These are phyloP conservation scores for Dolichoris vasculosae DNA, from an alignment of 1,140 invertebrate species.

Conservation along the genomic window DNA sequence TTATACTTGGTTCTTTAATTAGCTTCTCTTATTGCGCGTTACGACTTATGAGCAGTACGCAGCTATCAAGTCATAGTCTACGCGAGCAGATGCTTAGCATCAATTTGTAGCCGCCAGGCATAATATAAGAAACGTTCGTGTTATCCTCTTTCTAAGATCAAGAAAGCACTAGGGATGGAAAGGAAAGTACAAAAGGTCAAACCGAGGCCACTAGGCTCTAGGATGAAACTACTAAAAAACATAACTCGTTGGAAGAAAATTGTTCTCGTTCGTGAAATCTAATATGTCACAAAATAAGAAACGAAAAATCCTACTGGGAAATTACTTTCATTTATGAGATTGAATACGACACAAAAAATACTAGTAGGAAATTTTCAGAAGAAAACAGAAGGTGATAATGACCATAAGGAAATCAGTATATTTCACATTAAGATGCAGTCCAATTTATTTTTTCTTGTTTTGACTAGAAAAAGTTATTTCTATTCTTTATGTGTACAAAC, in stretches of 20 bases:
- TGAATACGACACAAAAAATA: not conserved
- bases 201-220: not conserved
- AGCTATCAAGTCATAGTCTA: not conserved
- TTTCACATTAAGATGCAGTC: not conserved
- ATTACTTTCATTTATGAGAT: not conserved
- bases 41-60: not conserved
- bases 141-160: not conserved
- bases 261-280: not conserved
- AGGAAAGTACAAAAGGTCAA: not conserved
- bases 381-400: not conserved
- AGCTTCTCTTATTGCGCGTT: not conserved
- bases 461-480: not conserved
- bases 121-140: not conserved
- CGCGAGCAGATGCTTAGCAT: not conserved
- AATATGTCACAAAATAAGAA: not conserved
- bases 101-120: not conserved
- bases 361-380: not conserved
- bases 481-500: not conserved
- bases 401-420: not conserved
- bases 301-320: not conserved
- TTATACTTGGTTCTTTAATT: not conserved
- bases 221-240: not conserved
- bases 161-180: not conserved
- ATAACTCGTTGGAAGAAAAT: not conserved
- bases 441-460: not conserved